Percentiles rank a stretch among this genome's conserved stretches.
phyloP scores from a whole-genome alignment of 1,140 invertebrate genomes.

The Saccostrea glomerata region DNA sequence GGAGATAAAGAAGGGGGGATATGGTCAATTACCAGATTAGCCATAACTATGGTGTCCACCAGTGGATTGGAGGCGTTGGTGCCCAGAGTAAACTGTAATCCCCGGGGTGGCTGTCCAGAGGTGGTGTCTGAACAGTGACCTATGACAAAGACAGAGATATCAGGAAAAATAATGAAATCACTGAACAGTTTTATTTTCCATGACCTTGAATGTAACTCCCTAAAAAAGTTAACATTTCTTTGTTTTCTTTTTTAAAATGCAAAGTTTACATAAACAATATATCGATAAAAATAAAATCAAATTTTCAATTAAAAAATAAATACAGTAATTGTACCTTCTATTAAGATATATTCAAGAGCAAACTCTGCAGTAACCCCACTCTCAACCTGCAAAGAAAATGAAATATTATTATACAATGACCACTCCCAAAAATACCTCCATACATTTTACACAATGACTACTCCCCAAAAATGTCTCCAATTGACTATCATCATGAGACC shows the following conservation, averaged over 20 bases:
- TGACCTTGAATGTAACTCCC: too few species aligned
- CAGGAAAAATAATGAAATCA: not conserved
- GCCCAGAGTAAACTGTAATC: constrained; percentile 97
- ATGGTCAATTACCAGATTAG: constrained; percentile 86
- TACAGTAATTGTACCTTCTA: constrained; percentile 85
- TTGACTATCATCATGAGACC: not conserved
- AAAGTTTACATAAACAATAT: too few species aligned
- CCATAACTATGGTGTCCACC: constrained; percentile 99
- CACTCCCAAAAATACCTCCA: not conserved
- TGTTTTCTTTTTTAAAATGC: too few species aligned
- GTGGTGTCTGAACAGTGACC: constrained; percentile 96
- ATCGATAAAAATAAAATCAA: too few species aligned
- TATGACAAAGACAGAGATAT: constrained; percentile 48
- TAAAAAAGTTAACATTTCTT: too few species aligned
- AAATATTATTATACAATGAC: constrained; percentile 3
- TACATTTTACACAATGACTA: too few species aligned
- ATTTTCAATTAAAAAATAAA: too few species aligned
- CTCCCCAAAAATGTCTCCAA: too few species aligned
- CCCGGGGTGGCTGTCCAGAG: constrained; percentile 95
- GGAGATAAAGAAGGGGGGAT: too few species aligned
- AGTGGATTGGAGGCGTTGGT: constrained; percentile 87
- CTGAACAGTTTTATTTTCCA: too few species aligned
- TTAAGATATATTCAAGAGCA: constrained; percentile 93
- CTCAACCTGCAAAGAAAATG: constrained; percentile 71
- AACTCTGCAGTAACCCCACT: constrained; percentile 86